Conservation (phyloP, 2,113 vertebrate species). For the Salvator merianae region DNA sequence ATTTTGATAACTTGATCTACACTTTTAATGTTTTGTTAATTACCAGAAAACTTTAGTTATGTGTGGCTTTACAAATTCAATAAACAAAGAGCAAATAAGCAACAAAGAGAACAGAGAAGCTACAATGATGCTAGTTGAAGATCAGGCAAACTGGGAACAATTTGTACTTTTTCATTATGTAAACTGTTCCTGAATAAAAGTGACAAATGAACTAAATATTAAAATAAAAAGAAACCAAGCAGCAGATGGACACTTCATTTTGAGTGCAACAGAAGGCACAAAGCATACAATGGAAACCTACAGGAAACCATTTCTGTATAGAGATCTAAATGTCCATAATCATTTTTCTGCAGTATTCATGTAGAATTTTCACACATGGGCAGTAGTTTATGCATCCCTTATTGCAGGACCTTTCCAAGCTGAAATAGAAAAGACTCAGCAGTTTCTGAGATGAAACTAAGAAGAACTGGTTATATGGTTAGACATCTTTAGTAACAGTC, state of each 20-base stretch:
- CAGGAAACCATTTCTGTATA: not conserved
- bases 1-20: no score
- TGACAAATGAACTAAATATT: constrained; percentile 30
- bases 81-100: not conserved
- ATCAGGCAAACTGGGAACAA: constrained; percentile 12
- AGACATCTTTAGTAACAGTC: not conserved
- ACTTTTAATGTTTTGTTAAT: no score
- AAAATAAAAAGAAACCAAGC: not conserved
- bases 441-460: not conserved
- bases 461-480: not conserved
- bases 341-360: not conserved
- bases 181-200: not conserved
- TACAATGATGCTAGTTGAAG: not conserved
- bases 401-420: not conserved
- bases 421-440: not conserved
- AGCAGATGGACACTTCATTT: not conserved
- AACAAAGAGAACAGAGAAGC: not conserved
- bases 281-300: not conserved
- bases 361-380: not conserved
- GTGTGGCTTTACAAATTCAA: no score
- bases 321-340: not conserved
- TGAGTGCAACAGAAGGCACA: not conserved
- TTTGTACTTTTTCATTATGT: not conserved
- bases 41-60: no score
- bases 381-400: not conserved